Evolutionary conservation across 1,140 invertebrate species (phyloP), one percentile per base, ranked within the genome.

Genomic region (Apis laboriosa): DNA sequence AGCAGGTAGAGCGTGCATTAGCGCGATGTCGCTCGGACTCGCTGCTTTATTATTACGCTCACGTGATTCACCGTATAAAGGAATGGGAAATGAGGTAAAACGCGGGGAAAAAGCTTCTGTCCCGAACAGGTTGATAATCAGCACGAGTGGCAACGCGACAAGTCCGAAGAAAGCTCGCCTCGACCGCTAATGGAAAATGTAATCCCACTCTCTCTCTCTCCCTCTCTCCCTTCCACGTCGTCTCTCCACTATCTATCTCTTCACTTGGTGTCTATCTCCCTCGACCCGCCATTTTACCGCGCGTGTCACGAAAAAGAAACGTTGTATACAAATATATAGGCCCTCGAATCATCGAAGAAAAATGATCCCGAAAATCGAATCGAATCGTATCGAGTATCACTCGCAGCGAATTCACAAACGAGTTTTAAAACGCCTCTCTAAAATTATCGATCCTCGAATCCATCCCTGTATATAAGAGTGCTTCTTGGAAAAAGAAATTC

Each of bases 181-280:
- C 72, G 77, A 84, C 80, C 78, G 84, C 86, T 88, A 88, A 88
- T 88, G 87, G 87, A 88, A 88, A 88, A 88, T 84, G 81, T 86
- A 90, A 90, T 87, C 86, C 76, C 71, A 71, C 74, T 84, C 83
- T 85, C 75, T 83, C 64, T 67, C 73, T 9, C 34, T 49, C n/a
- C n/a, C 53, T n/a, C 5, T 72, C 43, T 43, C 34, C 34, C 55
- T 74, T 66, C 55, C 56, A 68, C 61, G 17, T 11, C 19, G 55
- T 58, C 24, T 28, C 55, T 34, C 12, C 3, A 9, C 24, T 12
- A 13, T 43, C 56, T 73, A 13, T 43, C 56, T 73, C 51, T 56
- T 61, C 28, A 55, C 66, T 55, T 17, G 53, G n/a, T n/a, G 4
- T 64, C 60, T 73, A 24, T 21, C 43, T 2, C 5, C 15, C 72